These are phyloP conservation scores for Cecidostiba fungosa DNA, from an alignment of 2,888 invertebrate species.

Conservation along the genomic window DNA sequence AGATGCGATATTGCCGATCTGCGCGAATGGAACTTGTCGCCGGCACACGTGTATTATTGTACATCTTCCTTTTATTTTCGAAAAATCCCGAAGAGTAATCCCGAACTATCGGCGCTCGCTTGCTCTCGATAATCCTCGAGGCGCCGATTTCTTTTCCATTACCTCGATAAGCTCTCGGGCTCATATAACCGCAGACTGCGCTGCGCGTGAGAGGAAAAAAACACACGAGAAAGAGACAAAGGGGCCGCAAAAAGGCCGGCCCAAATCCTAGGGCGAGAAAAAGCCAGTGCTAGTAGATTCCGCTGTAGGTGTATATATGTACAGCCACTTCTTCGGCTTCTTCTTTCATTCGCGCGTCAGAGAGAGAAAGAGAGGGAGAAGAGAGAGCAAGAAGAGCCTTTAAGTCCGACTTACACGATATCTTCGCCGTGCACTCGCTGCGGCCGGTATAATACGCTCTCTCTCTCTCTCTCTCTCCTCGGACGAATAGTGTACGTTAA, in stretches of 20 bases:
- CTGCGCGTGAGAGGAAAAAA: not conserved
- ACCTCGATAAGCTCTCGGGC: slow-evolving; percentile 30
- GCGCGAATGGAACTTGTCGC: no score
- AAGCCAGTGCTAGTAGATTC: not conserved
- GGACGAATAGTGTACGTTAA: slow-evolving; percentile 22
- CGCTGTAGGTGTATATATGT: not conserved
- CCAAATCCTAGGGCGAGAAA: slow-evolving; percentile 27
- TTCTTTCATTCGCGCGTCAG: slow-evolving; percentile 29
- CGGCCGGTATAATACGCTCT: slow-evolving; percentile 56
- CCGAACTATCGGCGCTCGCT: slow-evolving; percentile 12
- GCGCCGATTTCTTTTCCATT: slow-evolving; percentile 46
- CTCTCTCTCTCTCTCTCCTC: slow-evolving; percentile 20
- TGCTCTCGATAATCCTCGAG: slow-evolving; percentile 17
- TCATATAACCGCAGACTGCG: slow-evolving; percentile 37
- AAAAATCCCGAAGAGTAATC: not conserved
- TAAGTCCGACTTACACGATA: slow-evolving; percentile 80
- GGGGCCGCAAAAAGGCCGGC: not conserved
- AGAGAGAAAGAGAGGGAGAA: not conserved
- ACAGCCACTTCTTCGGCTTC: not conserved
- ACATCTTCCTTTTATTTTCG: not conserved
- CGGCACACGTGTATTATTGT: no score
- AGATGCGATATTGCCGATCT: no score
- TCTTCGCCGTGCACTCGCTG: slow-evolving; percentile 73
- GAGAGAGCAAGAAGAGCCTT: slow-evolving; percentile 66
- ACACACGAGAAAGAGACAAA: not conserved